Conservation (phyloP, 2,113 vertebrate species). For the Tragelaphus buxtoni region DNA sequence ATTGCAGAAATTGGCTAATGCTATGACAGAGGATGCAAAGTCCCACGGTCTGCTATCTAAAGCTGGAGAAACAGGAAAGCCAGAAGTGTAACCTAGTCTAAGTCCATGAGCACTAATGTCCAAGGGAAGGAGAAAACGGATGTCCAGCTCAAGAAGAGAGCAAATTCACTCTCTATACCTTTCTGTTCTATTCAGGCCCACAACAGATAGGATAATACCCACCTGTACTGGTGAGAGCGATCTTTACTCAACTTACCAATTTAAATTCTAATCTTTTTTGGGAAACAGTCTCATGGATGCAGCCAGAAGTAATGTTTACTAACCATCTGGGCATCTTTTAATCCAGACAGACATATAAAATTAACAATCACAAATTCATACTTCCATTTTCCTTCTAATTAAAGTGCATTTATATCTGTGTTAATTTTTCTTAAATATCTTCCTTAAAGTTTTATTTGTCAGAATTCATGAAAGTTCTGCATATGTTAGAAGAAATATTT, state of each 20-base stretch:
- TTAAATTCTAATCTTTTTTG: neutral
- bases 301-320: neutral
- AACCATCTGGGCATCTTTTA: neutral
- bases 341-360: neutral
- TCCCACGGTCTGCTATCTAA: neutral
- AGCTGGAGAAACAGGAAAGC: neutral
- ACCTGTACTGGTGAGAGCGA: neutral
- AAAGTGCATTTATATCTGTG: neutral
- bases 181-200: neutral
- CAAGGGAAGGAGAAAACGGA: neutral
- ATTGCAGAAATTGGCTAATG: neutral
- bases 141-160: neutral
- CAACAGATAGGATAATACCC: neutral
- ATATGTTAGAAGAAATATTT: neutral
- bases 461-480: neutral
- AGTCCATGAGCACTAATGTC: neutral
- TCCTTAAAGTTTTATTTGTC: neutral
- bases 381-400: neutral
- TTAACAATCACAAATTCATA: neutral
- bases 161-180: neutral
- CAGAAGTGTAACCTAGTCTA: neutral
- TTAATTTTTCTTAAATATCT: neutral
- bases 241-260: neutral
- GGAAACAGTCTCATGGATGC: neutral
- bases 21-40: neutral